Percentiles rank a stretch among this genome's conserved stretches.
These are phyloP conservation scores for Matsumyia berberina DNA, from an alignment of 2,888 invertebrate genomes.

Conservation along the genomic window DNA sequence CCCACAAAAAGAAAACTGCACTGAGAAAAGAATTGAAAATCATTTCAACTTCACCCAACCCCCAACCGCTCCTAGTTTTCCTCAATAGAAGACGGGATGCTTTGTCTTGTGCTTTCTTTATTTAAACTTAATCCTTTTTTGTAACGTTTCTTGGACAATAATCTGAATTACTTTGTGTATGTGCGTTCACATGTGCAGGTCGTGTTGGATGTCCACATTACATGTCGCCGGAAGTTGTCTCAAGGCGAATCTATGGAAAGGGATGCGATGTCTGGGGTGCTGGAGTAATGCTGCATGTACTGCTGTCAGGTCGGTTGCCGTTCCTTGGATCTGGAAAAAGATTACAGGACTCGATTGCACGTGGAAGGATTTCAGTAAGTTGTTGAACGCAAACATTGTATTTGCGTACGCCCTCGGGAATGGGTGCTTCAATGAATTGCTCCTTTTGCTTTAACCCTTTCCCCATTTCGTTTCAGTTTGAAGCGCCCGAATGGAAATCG, in stretches of 20 bases:
- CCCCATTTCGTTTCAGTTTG: slow-evolving; percentile 87
- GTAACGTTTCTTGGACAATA: slow-evolving; percentile 64
- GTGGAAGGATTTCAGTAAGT: slow-evolving; percentile 91
- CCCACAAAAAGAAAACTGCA: slow-evolving; percentile 60
- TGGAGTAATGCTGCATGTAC: slow-evolving; percentile 96
- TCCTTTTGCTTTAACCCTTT: slow-evolving; percentile 5
- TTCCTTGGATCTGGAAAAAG: slow-evolving; percentile 97
- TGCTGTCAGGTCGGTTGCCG: slow-evolving; percentile 96
- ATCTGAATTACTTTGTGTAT: slow-evolving; percentile 64
- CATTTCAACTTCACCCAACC: slow-evolving; percentile 39
- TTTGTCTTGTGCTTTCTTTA: slow-evolving; percentile 73
- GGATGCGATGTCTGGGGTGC: slow-evolving; percentile 99
- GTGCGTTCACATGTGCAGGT: slow-evolving; percentile 85
- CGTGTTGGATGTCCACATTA: slow-evolving; percentile 98
- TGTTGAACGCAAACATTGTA: slow-evolving; percentile 39
- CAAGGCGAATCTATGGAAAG: slow-evolving; percentile 95
- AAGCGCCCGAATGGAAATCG: slow-evolving; percentile 94
- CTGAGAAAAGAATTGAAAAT: slow-evolving; percentile 66
- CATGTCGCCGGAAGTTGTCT: slow-evolving; percentile 99
- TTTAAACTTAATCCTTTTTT: slow-evolving; percentile 73
- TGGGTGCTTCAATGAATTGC: slow-evolving; percentile 32
- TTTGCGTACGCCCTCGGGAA: neutral
- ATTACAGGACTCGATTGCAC: slow-evolving; percentile 95
- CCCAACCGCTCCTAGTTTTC: slow-evolving; percentile 28
- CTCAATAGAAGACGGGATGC: slow-evolving; percentile 54